Evolutionary conservation across 2,113 vertebrate genomes (phyloP).

Genomic region (Archocentrus centrarchus): DNA sequence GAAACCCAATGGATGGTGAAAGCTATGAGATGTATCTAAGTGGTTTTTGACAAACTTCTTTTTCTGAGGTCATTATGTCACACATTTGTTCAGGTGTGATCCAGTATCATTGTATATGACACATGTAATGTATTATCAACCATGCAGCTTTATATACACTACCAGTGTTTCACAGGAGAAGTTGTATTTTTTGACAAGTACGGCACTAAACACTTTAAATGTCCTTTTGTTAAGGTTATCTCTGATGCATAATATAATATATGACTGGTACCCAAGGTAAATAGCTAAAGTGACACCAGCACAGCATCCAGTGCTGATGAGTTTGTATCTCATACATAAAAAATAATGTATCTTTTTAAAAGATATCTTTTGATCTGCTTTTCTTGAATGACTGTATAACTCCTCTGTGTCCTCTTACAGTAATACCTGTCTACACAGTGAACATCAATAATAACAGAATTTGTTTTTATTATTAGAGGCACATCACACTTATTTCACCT

Average conservation of each 20-base stretch:
- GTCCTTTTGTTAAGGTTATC: conserved; percentile 2
- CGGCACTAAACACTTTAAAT: neutral
- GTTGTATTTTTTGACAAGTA: neutral
- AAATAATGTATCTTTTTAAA: neutral
- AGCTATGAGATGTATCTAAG: neutral
- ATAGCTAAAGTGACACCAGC: neutral
- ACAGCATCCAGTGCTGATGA: neutral
- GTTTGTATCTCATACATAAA: neutral
- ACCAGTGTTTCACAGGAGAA: neutral
- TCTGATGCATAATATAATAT: neutral
- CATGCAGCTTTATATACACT: neutral
- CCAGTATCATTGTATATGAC: neutral
- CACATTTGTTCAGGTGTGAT: neutral
- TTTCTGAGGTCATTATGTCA: neutral
- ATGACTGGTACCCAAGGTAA: neutral
- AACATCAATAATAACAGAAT: neutral
- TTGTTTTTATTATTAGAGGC: conserved; percentile 12
- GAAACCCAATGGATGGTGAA: too few relatives aligned
- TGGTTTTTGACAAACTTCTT: neutral
- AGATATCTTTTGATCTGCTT: neutral
- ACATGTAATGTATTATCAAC: neutral
- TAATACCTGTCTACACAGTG: conserved; percentile 4
- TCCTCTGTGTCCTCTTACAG: neutral
- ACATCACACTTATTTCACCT: conserved; percentile 11
- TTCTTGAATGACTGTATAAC: neutral